Percentiles rank a stretch among this genome's conserved stretches.
phyloP scores from a whole-genome alignment of 2,888 invertebrate species.

The Scrobipalpa atriplicella region DNA sequence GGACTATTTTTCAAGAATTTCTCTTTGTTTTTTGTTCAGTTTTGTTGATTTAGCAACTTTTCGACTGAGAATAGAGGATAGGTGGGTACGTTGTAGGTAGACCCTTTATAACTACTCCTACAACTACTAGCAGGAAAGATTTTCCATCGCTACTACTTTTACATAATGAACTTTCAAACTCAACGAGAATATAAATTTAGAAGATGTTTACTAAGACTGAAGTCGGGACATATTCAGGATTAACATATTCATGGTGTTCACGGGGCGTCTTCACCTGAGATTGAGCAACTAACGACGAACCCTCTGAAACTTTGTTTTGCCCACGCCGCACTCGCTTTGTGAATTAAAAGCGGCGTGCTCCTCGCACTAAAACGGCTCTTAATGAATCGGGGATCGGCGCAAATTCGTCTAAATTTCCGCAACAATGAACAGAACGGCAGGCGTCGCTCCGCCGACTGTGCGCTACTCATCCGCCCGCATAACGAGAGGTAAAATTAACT shows the following conservation, averaged over 20 bases:
- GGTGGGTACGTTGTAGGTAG: too few species aligned
- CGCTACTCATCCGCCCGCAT: conserved; percentile 68
- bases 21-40: too few species aligned
- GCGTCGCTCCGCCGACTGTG: conserved; percentile 63
- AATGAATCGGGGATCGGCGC: conserved; percentile 76
- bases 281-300: conserved; percentile 76
- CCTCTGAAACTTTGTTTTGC: conserved; percentile 71
- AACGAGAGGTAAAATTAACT: conserved; percentile 78
- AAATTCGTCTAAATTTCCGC: conserved; percentile 77
- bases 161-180: conserved; percentile 21
- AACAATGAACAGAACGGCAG: conserved; percentile 66
- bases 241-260: conserved; percentile 41
- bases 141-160: conserved; percentile 15
- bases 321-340: conserved; percentile 69
- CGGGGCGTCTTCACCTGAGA: conserved; percentile 47
- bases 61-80: too few species aligned
- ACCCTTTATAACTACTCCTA: too few species aligned
- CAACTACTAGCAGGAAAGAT: not conserved
- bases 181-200: conserved; percentile 28
- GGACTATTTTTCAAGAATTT: too few species aligned
- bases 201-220: conserved; percentile 30
- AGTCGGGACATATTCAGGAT: conserved; percentile 36
- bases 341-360: conserved; percentile 69
- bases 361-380: conserved; percentile 71
- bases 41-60: too few species aligned